A percentile compares a stretch with the other conserved stretches of the same genome.
Conservation (phyloP, 1,140 invertebrate genomes). For the Aphaenogaster ashmeadi region DNA sequence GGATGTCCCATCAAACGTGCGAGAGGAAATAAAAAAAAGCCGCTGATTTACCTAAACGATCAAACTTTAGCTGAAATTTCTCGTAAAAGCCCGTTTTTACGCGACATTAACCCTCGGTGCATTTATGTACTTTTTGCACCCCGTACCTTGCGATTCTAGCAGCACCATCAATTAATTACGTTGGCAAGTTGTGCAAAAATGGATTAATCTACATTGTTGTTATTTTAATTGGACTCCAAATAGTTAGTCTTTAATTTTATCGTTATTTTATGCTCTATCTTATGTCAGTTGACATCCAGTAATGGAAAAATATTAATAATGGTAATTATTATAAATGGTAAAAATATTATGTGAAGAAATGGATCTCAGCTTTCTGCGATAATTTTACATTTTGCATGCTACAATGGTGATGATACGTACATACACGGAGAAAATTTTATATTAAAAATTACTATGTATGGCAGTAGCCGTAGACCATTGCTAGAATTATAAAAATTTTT, state of each 20-base stretch:
- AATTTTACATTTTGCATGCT: background rate
- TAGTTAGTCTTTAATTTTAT: constrained; percentile 1
- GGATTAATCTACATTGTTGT: background rate
- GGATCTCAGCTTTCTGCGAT: background rate
- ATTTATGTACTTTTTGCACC: constrained; percentile 10
- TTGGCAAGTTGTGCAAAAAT: background rate
- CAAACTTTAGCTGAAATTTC: constrained; percentile 38
- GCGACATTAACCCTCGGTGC: constrained; percentile 32
- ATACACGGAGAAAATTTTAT: no score
- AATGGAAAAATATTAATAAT: background rate
- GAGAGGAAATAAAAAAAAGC: background rate
- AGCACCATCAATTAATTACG: constrained; percentile 41
- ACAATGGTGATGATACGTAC: background rate
- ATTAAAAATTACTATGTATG: no score
- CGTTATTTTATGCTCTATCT: background rate
- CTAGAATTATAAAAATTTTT: no score
- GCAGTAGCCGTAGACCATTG: no score
- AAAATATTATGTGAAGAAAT: background rate
- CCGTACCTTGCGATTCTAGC: background rate
- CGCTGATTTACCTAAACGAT: constrained; percentile 29
- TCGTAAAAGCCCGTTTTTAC: constrained; percentile 44
- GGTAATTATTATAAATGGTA: background rate
- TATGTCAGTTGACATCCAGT: background rate
- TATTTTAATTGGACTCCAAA: constrained; percentile 16
- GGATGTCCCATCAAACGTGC: background rate